Conservation (phyloP, 2,113 vertebrate genomes). For the Cephalopterus ornatus region DNA sequence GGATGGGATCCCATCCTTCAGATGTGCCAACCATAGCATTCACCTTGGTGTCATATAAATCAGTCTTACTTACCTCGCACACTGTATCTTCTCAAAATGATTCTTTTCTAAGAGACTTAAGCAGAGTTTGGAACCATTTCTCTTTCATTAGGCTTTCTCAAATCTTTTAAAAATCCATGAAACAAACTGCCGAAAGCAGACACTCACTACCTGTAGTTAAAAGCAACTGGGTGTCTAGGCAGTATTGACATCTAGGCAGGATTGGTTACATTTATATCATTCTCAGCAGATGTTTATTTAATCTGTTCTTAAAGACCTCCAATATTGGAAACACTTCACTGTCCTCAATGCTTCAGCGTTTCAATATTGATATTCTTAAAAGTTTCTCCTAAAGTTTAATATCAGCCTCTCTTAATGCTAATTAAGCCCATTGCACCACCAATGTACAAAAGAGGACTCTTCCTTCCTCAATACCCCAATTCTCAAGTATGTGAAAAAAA, state of each 20-base stretch:
- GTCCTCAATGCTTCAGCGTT: background rate
- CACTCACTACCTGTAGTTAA: background rate
- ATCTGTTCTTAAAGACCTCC: background rate
- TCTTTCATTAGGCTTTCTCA: background rate
- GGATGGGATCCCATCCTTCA: background rate
- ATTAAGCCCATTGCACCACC: background rate
- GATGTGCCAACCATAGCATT: background rate
- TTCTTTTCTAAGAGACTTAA: background rate
- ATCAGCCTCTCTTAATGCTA: background rate
- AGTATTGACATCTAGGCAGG: background rate
- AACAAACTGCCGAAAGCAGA: background rate
- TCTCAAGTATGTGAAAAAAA: background rate
- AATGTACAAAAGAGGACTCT: background rate
- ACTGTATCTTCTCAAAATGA: background rate
- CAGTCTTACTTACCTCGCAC: background rate
- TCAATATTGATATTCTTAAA: background rate
- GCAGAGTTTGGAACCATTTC: background rate
- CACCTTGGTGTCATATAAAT: background rate
- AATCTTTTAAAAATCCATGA: background rate
- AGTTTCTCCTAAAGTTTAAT: background rate
- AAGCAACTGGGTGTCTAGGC: background rate
- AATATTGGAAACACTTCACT: background rate
- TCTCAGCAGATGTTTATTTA: background rate
- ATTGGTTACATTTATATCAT: background rate
- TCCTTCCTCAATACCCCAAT: background rate